These are phyloP conservation scores for Aldabrachelys gigantea DNA, from an alignment of 2,113 vertebrate species.

Conservation along the genomic window DNA sequence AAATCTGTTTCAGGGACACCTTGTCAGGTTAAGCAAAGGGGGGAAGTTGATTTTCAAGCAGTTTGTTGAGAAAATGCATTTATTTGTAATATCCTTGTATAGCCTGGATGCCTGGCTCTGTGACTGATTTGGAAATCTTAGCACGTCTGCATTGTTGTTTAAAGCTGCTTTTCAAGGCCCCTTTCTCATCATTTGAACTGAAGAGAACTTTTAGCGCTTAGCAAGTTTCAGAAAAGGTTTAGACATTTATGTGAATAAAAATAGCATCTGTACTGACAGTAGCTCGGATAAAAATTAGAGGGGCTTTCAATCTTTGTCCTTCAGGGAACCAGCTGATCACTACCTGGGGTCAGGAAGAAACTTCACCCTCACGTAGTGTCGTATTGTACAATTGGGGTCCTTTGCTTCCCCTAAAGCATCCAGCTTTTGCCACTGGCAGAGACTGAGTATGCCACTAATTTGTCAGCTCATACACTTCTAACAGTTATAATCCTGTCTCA, in stretches of 20 bases:
- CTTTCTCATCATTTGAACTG: slow-evolving; percentile 22
- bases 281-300: not conserved
- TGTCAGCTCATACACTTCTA: not conserved
- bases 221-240: not conserved
- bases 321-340: not conserved
- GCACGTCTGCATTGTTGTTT: slow-evolving; percentile 50
- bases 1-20: not conserved
- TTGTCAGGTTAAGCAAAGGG: slow-evolving; percentile 27
- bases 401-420: not conserved
- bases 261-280: not conserved
- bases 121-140: slow-evolving; percentile 42
- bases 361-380: no score
- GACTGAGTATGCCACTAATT: not conserved
- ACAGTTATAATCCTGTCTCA: not conserved
- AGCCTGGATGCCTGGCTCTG: slow-evolving; percentile 63
- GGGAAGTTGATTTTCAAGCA: slow-evolving; percentile 29
- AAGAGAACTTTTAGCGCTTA: slow-evolving; percentile 47
- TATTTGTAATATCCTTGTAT: slow-evolving; percentile 52
- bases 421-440: not conserved
- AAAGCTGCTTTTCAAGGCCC: slow-evolving; percentile 44
- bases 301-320: not conserved
- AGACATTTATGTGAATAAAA: not conserved
- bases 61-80: slow-evolving; percentile 62
- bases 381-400: not conserved
- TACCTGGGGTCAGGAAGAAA: not conserved